Evolutionary conservation across 2,888 invertebrate species (phyloP), one percentile per base, ranked within the genome.

Genomic region (Macaria notata): DNA sequence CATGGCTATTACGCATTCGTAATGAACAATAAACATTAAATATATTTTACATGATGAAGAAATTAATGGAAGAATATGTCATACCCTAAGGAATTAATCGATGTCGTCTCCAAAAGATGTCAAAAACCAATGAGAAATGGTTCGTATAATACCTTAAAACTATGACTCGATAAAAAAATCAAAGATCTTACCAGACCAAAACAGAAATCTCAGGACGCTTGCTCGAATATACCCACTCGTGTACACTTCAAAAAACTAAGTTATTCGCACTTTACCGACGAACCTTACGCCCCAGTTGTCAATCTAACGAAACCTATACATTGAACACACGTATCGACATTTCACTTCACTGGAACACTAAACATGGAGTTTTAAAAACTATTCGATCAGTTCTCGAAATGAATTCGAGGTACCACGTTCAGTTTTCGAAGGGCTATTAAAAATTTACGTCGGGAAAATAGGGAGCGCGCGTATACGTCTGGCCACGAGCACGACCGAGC

Each of bases 181-280:
- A 49, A 60, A 54, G 45, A 19, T 56, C 85, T 81, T 68, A 86
- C 87, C 86, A 79, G 70, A 75, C 73, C 78, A 73, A 83, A 77
- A 72, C 73, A 79, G 71, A 78, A 80, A 80, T 77, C 74, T 81
- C 86, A 88, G 84, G 79, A 81, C 83, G 79, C 72, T 75, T 73
- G 76, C 76, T 73, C 75, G 75, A 73, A 74, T 71, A 77, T 72
- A 67, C 69, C 72, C 72, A 72, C 78, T 72, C 73, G 76, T 76
- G 78, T 73, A 74, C 84, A 86, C 86, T 85, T 85, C 83, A 83
- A 72, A 79, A 81, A 86, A 84, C 85, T 84, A 76, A 81, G 74
- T 82, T 70, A 78, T 67, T 73, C 75, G 78, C 73, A 73, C 64
- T 65, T 64, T 72, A 72, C 64, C 66, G 64, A 71, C 64, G 57